phyloP scores from a whole-genome alignment of 1,140 invertebrate species.

The Piezodorus guildinii region DNA sequence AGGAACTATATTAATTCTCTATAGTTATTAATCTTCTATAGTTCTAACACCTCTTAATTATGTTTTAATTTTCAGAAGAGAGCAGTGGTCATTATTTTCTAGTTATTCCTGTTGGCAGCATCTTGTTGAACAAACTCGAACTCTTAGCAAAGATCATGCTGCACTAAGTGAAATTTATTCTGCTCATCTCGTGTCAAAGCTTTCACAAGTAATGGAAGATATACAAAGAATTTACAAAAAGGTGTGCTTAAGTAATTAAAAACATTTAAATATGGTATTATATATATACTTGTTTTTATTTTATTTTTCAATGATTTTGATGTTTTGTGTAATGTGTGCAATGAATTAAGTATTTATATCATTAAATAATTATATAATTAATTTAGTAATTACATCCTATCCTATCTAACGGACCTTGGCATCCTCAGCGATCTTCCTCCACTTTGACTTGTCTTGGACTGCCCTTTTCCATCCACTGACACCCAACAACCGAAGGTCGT shows the following conservation, averaged over 20 bases:
- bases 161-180: conserved; percentile 79
- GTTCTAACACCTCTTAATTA: too few relatives aligned
- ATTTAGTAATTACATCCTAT: too few relatives aligned
- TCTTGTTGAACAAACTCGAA: conserved; percentile 73
- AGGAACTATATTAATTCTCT: background rate
- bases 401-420: too few relatives aligned
- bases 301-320: background rate
- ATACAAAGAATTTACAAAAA: conserved; percentile 73
- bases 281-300: background rate
- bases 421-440: too few relatives aligned
- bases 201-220: conserved; percentile 79
- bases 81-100: conserved; percentile 86
- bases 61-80: conserved; percentile 51
- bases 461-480: too few relatives aligned
- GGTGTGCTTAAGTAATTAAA: background rate
- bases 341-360: too few relatives aligned
- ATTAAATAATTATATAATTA: too few relatives aligned
- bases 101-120: conserved; percentile 86
- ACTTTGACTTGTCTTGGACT: too few relatives aligned
- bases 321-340: background rate
- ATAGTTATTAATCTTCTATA: too few relatives aligned
- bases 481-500: too few relatives aligned
- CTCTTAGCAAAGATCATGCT: conserved; percentile 76
- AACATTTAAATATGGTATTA: conserved; percentile 44
- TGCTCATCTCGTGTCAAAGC: conserved; percentile 66